Evolutionary conservation across 35 echinoderm and acorn worm genomes (phyloP).

Genomic region (Nesometra sesokonis): DNA sequence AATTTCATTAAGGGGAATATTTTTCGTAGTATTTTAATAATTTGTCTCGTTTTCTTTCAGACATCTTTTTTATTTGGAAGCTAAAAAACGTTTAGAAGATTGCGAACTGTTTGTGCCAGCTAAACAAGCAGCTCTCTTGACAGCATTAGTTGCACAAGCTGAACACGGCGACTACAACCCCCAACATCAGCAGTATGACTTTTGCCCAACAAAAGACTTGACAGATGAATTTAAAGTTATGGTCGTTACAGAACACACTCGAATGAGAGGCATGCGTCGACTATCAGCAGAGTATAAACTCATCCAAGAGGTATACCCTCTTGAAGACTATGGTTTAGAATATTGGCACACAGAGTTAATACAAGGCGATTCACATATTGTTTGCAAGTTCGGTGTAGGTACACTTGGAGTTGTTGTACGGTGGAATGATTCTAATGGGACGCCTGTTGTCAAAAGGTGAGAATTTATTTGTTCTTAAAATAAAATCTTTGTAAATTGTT

Average conservation of each 20-base stretch:
- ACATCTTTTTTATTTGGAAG: conserved; percentile 6
- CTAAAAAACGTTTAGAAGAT: not conserved
- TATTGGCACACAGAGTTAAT: not conserved
- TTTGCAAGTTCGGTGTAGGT: not conserved
- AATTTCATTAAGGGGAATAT: no score
- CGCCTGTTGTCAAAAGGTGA: not conserved
- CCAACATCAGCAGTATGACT: not conserved
- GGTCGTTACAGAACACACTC: not conserved
- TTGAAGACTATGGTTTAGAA: conserved; percentile 2
- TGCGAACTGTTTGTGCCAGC: not conserved
- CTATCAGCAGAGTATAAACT: not conserved
- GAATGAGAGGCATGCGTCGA: not conserved
- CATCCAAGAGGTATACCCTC: not conserved
- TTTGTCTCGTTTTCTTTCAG: not conserved
- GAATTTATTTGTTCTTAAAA: not conserved
- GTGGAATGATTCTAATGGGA: not conserved
- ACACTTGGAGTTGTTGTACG: not conserved
- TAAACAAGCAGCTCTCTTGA: not conserved
- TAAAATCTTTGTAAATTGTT: no score
- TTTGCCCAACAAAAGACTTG: not conserved
- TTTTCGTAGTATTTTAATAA: not conserved
- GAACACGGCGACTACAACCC: not conserved
- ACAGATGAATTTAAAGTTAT: not conserved
- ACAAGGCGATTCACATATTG: not conserved
- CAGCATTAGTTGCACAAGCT: not conserved